phyloP scores from a whole-genome alignment of 2,888 invertebrate genomes.

The Drosophila differens region DNA sequence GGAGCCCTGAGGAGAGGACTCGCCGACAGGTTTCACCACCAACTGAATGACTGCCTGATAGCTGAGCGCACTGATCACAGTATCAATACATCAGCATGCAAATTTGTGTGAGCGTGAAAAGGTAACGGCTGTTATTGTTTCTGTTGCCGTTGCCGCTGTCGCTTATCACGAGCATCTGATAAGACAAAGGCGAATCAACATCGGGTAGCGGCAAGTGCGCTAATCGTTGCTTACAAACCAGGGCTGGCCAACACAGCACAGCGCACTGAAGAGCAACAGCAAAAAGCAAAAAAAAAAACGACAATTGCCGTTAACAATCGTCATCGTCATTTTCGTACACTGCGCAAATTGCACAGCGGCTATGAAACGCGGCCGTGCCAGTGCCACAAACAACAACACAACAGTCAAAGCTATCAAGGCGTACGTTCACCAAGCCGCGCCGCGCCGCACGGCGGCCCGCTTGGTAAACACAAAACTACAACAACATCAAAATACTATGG shows the following conservation, averaged over 20 bases:
- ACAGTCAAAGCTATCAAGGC: constrained; percentile 64
- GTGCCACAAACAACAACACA: constrained; percentile 57
- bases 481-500: constrained; percentile 67
- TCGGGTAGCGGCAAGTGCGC: constrained; percentile 61
- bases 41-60: constrained; percentile 15
- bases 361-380: constrained; percentile 76
- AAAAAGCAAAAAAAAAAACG: constrained; percentile 38
- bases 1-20: constrained; percentile 28
- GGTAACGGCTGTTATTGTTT: constrained; percentile 38
- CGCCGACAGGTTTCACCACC: constrained; percentile 7
- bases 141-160: constrained; percentile 32
- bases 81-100: constrained; percentile 47
- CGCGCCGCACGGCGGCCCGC: constrained; percentile 56
- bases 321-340: constrained; percentile 72
- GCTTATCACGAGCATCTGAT: constrained; percentile 69
- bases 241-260: constrained; percentile 54
- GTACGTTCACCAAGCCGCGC: constrained; percentile 63
- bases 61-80: constrained; percentile 29
- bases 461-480: constrained; percentile 79
- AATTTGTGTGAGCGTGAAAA: constrained; percentile 33
- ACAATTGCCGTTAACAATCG: constrained; percentile 77
- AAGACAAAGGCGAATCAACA: constrained; percentile 53
- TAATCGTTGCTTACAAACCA: constrained; percentile 61
- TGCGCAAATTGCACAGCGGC: constrained; percentile 76
- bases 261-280: constrained; percentile 1